Percentiles rank a stretch among this genome's conserved stretches.
These are phyloP conservation scores for Pollimyrus isidori DNA, from an alignment of 2,113 vertebrate species.

Conservation along the genomic window DNA sequence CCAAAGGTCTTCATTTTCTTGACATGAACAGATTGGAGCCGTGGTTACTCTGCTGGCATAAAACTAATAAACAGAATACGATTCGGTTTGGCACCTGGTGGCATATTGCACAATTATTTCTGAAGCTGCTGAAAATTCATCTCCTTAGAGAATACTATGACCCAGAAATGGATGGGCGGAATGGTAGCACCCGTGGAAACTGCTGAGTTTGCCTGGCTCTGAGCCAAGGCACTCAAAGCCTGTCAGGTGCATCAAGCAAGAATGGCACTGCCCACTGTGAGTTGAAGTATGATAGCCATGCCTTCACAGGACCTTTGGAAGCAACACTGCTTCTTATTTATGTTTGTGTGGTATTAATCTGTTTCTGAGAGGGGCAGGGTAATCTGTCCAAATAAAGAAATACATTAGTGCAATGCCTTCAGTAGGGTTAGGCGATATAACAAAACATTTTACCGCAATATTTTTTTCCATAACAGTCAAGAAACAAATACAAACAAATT, in stretches of 20 bases:
- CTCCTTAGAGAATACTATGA: neutral
- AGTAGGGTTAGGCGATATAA: neutral
- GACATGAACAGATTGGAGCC: neutral
- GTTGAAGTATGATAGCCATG: neutral
- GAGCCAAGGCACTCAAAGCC: neutral
- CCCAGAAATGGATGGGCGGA: neutral
- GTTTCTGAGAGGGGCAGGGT: neutral
- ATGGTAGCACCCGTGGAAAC: neutral
- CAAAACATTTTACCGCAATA: neutral
- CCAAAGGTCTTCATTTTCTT: slow-evolving; percentile 2
- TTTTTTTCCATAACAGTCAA: neutral
- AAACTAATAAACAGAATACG: neutral
- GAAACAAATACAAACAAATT: too few species aligned
- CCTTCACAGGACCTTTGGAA: neutral
- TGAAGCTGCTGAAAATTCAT: neutral
- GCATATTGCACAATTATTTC: neutral
- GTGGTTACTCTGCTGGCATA: neutral
- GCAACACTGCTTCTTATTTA: neutral
- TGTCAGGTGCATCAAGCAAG: neutral
- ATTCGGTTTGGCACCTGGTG: neutral
- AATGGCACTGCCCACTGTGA: neutral
- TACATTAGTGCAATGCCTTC: neutral
- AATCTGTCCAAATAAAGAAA: neutral
- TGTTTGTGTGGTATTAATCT: neutral
- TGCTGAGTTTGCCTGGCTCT: slow-evolving; percentile 3